Evolutionary conservation across 2,888 invertebrate species (phyloP).

Genomic region (Agriopis aurantiaria): DNA sequence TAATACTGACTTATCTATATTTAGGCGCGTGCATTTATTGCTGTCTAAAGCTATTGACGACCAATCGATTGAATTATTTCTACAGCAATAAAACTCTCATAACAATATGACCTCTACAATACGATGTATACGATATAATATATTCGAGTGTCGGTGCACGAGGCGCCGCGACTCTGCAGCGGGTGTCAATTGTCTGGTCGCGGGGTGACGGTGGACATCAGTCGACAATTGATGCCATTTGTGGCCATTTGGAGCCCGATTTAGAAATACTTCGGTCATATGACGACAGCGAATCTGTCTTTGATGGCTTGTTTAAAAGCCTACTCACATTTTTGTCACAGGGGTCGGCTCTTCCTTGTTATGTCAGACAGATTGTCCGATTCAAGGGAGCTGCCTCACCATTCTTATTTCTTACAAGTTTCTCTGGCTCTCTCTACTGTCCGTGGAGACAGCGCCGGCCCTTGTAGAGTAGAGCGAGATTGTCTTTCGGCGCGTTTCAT

Average conservation of each 20-base stretch:
- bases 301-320: conserved; percentile 9
- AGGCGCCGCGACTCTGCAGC: conserved; percentile 16
- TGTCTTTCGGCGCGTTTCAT: no score
- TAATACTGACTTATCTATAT: no score
- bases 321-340: background rate
- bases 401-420: no score
- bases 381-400: no score
- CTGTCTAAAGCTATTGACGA: background rate
- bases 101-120: no score
- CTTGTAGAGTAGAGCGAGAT: no score
- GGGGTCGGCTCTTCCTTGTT: no score
- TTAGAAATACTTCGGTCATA: conserved; percentile 27
- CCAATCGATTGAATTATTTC: conserved; percentile 17
- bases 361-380: no score
- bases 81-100: background rate
- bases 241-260: conserved; percentile 23
- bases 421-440: no score
- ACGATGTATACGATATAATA: background rate
- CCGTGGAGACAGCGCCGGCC: no score
- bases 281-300: conserved; percentile 19
- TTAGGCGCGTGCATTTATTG: no score
- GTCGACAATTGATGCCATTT: conserved; percentile 31
- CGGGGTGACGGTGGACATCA: conserved; percentile 2
- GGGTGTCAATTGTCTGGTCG: conserved; percentile 25
- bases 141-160: conserved; percentile 4